phyloP scores from a whole-genome alignment of 1,140 invertebrate species.

The Phocides pigmalion region DNA sequence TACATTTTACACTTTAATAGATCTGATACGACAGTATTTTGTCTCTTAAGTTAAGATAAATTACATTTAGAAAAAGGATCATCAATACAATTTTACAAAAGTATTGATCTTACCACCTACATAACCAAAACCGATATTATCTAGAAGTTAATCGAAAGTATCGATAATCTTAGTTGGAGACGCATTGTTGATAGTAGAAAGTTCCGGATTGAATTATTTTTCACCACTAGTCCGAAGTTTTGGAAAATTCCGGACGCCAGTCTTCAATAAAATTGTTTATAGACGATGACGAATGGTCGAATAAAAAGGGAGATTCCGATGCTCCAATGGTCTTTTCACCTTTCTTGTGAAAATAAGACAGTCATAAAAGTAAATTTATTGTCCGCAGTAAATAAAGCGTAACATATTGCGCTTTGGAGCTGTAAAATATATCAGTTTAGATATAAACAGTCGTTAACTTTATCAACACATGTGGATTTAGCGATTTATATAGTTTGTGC shows the following conservation, averaged over 20 bases:
- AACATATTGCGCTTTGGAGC: slow-evolving; percentile 61
- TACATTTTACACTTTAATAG: no score
- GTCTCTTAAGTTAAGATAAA: no score
- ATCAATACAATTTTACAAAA: no score
- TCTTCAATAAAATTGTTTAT: slow-evolving; percentile 65
- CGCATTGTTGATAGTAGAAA: no score
- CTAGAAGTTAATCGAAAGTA: no score
- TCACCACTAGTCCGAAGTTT: neutral
- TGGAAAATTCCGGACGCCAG: slow-evolving; percentile 24
- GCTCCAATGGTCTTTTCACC: slow-evolving; percentile 32
- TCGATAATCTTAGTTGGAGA: no score
- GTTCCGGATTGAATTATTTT: no score
- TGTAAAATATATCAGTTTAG: slow-evolving; percentile 45
- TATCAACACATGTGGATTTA: slow-evolving; percentile 24
- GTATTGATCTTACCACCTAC: no score
- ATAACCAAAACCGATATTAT: no score
- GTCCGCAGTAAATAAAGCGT: slow-evolving; percentile 63
- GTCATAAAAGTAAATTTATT: slow-evolving; percentile 72
- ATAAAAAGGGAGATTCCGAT: slow-evolving; percentile 58
- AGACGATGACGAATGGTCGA: slow-evolving; percentile 44
- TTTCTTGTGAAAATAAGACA: slow-evolving; percentile 64
- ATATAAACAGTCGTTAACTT: slow-evolving; percentile 37
- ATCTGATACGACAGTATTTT: no score
- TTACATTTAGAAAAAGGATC: no score
- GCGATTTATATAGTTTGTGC: slow-evolving; percentile 1